phyloP scores from a whole-genome alignment of 1,140 invertebrate genomes.

The Drosophila virilis region DNA sequence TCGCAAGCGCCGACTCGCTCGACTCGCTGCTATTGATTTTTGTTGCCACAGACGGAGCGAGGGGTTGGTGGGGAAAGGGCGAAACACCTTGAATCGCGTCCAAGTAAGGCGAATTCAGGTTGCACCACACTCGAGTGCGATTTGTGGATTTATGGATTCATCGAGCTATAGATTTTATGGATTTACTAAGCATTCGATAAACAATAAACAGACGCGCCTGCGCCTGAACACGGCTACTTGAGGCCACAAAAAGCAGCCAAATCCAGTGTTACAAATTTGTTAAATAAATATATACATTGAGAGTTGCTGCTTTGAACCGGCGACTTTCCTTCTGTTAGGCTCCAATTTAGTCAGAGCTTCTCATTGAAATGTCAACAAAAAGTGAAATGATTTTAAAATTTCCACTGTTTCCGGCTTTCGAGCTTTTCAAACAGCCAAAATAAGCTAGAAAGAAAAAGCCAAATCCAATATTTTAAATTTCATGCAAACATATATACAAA shows the following conservation, averaged over 20 bases:
- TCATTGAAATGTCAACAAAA: too few relatives aligned
- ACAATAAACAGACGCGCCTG: constrained; percentile 44
- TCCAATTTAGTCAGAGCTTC: too few relatives aligned
- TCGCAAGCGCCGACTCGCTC: constrained; percentile 36
- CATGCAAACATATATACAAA: too few relatives aligned
- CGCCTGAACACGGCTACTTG: constrained; percentile 51
- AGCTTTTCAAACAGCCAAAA: too few relatives aligned
- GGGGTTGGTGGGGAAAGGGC: too few relatives aligned
- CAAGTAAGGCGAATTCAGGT: constrained; percentile 63
- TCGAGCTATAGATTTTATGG: constrained; percentile 36
- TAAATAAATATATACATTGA: too few relatives aligned
- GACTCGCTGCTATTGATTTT: constrained; percentile 60
- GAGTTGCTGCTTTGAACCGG: too few relatives aligned
- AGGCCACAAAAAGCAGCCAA: background rate
- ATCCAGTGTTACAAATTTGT: too few relatives aligned
- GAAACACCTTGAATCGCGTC: constrained; percentile 64
- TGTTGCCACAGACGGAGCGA: constrained; percentile 27
- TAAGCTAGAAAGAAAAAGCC: background rate
- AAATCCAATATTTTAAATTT: too few relatives aligned
- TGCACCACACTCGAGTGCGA: constrained; percentile 28
- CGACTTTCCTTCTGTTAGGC: too few relatives aligned
- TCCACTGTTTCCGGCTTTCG: too few relatives aligned
- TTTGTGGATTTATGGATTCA: constrained; percentile 39
- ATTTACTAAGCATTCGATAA: constrained; percentile 18
- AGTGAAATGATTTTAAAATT: too few relatives aligned